Conservation (phyloP, 2,888 invertebrate genomes). For the Sarcophaga caerulescens region DNA sequence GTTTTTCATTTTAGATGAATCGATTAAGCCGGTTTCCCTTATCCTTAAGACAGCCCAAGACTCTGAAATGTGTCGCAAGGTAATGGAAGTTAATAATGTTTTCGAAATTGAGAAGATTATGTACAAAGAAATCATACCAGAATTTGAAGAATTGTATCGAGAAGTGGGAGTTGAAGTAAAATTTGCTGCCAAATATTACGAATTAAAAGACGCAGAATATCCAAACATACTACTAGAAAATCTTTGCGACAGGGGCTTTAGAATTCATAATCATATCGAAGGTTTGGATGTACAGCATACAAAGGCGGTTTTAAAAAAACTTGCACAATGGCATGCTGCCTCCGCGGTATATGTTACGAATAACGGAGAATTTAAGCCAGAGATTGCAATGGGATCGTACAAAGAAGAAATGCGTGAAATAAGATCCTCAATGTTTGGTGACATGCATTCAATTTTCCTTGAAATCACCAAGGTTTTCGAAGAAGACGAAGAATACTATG, state of each 20-base stretch:
- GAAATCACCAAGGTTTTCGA: constrained; percentile 67
- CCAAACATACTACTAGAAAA: constrained; percentile 74
- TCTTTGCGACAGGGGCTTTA: constrained; percentile 71
- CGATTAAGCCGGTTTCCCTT: constrained; percentile 55
- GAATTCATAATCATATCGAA: constrained; percentile 71
- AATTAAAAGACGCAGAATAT: constrained; percentile 54
- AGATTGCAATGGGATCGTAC: constrained; percentile 48
- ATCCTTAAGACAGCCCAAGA: constrained; percentile 72
- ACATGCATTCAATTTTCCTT: constrained; percentile 40
- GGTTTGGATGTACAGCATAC: constrained; percentile 75
- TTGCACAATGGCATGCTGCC: constrained; percentile 78
- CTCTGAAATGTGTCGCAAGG: constrained; percentile 48
- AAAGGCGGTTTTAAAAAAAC: constrained; percentile 72
- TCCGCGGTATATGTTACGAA: constrained; percentile 73
- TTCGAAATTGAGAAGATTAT: constrained; percentile 73
- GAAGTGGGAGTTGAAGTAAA: constrained; percentile 69
- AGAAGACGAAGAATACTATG: constrained; percentile 70
- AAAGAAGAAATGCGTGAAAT: constrained; percentile 46
- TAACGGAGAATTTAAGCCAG: constrained; percentile 63
- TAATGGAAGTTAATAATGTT: constrained; percentile 69
- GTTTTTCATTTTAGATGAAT: constrained; percentile 62
- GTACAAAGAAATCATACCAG: constrained; percentile 73
- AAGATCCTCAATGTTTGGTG: constrained; percentile 46
- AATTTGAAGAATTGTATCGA: constrained; percentile 73
- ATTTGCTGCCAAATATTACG: constrained; percentile 70